Percentiles rank a stretch among this genome's conserved stretches.
These are phyloP conservation scores for Orycteropus afer DNA, from an alignment of 2,113 vertebrate species.

Conservation along the genomic window DNA sequence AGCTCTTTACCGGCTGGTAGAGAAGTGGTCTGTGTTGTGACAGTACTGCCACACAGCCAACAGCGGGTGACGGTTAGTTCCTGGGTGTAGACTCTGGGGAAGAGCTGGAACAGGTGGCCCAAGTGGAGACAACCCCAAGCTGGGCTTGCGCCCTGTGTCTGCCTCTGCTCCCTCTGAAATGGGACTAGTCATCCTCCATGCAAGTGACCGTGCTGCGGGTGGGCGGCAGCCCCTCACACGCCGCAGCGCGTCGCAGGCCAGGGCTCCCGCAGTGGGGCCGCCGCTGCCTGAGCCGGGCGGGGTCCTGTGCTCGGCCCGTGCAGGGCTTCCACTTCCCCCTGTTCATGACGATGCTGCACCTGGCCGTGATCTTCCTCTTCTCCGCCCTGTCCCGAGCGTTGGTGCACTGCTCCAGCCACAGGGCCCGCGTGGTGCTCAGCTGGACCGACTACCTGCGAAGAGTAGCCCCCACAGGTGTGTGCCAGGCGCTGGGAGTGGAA, in stretches of 20 bases:
- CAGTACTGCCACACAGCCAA: fast-evolving
- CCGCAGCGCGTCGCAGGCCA: no score
- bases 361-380: constrained; percentile 91
- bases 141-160: background rate
- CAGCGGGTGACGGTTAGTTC: background rate
- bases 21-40: no score
- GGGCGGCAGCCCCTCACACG: background rate
- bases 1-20: background rate
- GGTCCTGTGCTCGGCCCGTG: no score
- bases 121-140: background rate
- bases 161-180: background rate
- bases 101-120: background rate
- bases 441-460: constrained; percentile 91
- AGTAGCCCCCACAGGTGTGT: constrained; percentile 92
- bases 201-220: fast-evolving
- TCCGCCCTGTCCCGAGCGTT: constrained; percentile 86
- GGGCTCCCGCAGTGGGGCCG: no score
- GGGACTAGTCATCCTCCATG: background rate
- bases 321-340: constrained; percentile 95
- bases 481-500: background rate
- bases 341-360: constrained; percentile 94
- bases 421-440: constrained; percentile 88
- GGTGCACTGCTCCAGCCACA: constrained; percentile 87
- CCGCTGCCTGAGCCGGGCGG: no score
- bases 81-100: background rate